Evolutionary conservation across 2,888 invertebrate genomes (phyloP).

Genomic region (Escarpia spicata): DNA sequence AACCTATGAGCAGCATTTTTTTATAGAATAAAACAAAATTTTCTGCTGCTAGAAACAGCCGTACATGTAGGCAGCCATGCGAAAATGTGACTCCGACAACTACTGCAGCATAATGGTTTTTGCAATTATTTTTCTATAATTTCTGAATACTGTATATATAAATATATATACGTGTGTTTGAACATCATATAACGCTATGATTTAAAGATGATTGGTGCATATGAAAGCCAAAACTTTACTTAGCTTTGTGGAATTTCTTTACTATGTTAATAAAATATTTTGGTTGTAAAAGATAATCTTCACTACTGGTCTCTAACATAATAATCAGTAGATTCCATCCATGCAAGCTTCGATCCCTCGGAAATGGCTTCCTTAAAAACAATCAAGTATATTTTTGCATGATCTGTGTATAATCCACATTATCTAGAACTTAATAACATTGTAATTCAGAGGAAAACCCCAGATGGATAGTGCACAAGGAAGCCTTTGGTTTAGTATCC

Average conservation of each 20-base stretch:
- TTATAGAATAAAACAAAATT: background rate
- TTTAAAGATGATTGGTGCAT: background rate
- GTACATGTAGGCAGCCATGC: background rate
- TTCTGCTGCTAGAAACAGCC: background rate
- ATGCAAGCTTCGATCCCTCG: no score
- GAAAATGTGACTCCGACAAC: background rate
- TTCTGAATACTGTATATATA: background rate
- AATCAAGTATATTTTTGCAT: no score
- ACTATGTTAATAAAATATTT: background rate
- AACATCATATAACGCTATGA: background rate
- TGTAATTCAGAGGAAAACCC: no score
- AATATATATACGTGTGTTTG: background rate
- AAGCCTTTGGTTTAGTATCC: no score
- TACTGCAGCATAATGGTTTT: background rate
- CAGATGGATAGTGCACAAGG: no score
- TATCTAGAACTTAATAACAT: no score
- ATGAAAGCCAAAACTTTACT: background rate
- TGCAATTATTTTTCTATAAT: background rate
- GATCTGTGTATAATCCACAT: no score
- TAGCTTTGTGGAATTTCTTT: background rate
- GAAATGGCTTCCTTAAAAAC: no score
- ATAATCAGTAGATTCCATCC: background rate
- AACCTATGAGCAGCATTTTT: background rate
- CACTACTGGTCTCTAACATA: background rate
- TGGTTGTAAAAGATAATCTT: background rate